These are phyloP conservation scores for Aplodontia rufa DNA, from an alignment of 2,113 vertebrate species.

Conservation along the genomic window DNA sequence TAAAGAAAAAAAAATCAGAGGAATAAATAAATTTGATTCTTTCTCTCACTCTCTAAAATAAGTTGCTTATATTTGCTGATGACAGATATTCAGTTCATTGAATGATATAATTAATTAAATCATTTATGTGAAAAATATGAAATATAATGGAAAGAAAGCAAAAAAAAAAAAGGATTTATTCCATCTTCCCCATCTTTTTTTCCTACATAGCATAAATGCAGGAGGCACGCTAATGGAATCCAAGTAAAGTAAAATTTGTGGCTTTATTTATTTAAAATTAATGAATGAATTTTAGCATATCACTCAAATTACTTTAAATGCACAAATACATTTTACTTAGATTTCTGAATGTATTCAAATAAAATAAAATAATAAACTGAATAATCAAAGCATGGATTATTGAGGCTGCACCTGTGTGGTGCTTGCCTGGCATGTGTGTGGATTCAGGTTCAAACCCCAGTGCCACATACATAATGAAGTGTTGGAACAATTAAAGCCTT, in stretches of 20 bases:
- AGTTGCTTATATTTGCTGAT: slow-evolving; percentile 20
- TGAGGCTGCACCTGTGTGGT: too few relatives aligned
- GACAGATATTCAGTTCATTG: background rate
- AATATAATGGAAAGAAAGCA: background rate
- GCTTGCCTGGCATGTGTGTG: too few relatives aligned
- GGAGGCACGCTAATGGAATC: background rate
- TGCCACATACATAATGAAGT: too few relatives aligned
- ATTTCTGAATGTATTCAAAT: background rate
- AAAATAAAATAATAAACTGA: background rate
- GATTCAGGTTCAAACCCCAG: too few relatives aligned
- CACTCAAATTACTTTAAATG: background rate
- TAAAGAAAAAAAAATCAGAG: too few relatives aligned
- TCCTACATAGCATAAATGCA: background rate
- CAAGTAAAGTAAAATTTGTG: slow-evolving; percentile 7
- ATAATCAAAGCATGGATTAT: slow-evolving; percentile 5
- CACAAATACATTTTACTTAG: background rate
- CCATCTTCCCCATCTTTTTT: background rate
- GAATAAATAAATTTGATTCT: too few relatives aligned
- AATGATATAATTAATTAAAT: background rate
- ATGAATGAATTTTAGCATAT: background rate
- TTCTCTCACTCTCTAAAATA: too few relatives aligned
- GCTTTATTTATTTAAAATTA: background rate
- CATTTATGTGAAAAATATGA: background rate
- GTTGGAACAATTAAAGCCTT: too few relatives aligned
- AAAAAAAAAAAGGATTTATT: background rate